Base-by-base conservation (phyloP, 1,140 invertebrate genomes). In the Sinonovacula constricta region DNA sequence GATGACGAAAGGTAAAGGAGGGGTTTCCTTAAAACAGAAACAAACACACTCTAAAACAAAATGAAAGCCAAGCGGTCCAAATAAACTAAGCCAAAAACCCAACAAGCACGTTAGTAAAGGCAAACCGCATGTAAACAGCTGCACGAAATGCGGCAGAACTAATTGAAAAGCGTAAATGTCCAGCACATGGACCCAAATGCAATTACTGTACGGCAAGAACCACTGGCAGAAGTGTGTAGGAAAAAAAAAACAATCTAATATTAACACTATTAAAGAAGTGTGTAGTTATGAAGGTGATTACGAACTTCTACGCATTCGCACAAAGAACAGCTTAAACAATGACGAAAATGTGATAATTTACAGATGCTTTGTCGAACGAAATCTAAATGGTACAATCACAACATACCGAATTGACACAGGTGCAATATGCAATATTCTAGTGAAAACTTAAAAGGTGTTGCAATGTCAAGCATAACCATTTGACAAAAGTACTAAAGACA, bases 321-420 rank as follows among this genome's bases (percentile, higher is more conserved):
- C 33, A 39, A 34, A 34, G 12, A 15, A 18, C 22, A 45, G n/a
- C n/a, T n/a, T 66, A 30, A 33, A 3, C 26, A n/a, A 22, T 45
- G 5, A 7, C 18, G 60, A 49, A 26, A 33, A 26, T 39, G 33
- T 3, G 10, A 31, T 24, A 18, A 1, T 14, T 5, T 31, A 80
- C 30, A 72, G 39, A 22, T 74, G 69, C 69, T 12, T 74, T 26
- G 62, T 56, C 1, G 31, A 54, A 7, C 14, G 69, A 31, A 5
- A 54, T 3, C 54, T 63, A 15, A 10, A 18, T 4, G 22, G 51
- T 24, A 76, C 62, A 49, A 24, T 34, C 1, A 26, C 57, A 10
- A 68, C 15, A 57, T 72, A 78, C n/a, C 24, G 63, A 24, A 72
- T 78, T 1, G 80, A 81, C 24, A 78, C 80, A 14, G 74, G 80